Evolutionary conservation across 2,797 vertebrate genomes (phyloP).

Genomic region (Crypturellus tataupa): DNA sequence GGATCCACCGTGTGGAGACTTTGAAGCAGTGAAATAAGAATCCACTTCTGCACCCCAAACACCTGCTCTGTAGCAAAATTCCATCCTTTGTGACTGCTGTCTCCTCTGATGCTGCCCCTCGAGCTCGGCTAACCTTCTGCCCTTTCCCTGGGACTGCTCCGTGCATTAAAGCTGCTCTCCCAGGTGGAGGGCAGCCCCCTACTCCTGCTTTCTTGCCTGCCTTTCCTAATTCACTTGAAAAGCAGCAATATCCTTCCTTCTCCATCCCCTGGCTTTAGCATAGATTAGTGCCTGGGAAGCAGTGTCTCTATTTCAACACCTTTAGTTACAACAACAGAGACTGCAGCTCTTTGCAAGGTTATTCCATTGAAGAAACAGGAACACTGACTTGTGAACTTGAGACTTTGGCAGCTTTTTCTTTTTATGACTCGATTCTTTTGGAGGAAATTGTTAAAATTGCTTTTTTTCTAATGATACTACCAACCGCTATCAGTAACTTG

Average conservation of each 20-base stretch:
- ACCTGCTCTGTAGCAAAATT: background rate
- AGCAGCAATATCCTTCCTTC: background rate
- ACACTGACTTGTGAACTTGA: background rate
- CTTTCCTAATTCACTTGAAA: background rate
- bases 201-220: background rate
- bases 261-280: background rate
- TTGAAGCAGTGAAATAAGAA: background rate
- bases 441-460: background rate
- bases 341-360: background rate
- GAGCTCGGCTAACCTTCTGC: background rate
- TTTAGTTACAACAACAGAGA: background rate
- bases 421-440: background rate
- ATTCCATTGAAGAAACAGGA: background rate
- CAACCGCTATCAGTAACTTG: background rate
- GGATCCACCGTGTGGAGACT: background rate
- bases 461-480: background rate
- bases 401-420: background rate
- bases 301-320: background rate
- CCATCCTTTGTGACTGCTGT: background rate
- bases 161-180: too few species aligned
- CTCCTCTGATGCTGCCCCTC: background rate
- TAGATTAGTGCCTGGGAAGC: background rate
- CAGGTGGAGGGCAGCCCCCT: background rate
- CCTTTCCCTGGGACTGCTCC: background rate
- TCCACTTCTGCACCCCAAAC: background rate